Evolutionary conservation across 1,140 invertebrate genomes (phyloP).

Genomic region (Penaeus chinensis): DNA sequence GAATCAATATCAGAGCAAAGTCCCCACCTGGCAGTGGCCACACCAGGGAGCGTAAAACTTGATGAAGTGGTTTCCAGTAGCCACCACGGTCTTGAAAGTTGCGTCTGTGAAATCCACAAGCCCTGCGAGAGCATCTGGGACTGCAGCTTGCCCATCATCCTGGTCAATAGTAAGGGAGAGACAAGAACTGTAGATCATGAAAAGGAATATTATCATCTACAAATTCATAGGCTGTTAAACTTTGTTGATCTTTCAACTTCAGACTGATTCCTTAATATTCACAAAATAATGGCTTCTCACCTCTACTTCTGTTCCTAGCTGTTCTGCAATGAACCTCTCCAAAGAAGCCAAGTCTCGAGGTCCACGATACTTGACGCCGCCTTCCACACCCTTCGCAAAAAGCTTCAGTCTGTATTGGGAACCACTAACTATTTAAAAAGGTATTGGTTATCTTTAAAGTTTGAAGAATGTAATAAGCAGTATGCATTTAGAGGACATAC

Average conservation of each 20-base stretch:
- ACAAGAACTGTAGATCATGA: not conserved
- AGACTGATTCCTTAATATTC: too few relatives aligned
- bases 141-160: slow-evolving; percentile 40
- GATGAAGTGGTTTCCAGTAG: slow-evolving; percentile 80
- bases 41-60: slow-evolving; percentile 91
- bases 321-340: slow-evolving; percentile 80
- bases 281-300: slow-evolving; percentile 62
- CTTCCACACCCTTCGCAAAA: slow-evolving; percentile 75
- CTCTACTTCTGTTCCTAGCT: slow-evolving; percentile 70
- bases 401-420: slow-evolving; percentile 75
- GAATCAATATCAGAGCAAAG: not conserved
- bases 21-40: slow-evolving; percentile 79
- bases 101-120: slow-evolving; percentile 79
- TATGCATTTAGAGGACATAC: not conserved
- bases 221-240: not conserved
- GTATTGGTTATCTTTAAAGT: not conserved
- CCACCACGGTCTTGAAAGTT: slow-evolving; percentile 77
- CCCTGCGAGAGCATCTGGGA: slow-evolving; percentile 70
- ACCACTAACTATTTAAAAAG: not conserved
- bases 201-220: too few relatives aligned
- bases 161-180: slow-evolving; percentile 16
- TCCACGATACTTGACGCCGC: slow-evolving; percentile 78
- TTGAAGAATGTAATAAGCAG: not conserved
- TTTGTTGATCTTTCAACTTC: not conserved
- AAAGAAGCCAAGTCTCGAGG: slow-evolving; percentile 78